phyloP scores from a whole-genome alignment of 2,888 invertebrate genomes.

The Hermaeophaga mercurialis region DNA sequence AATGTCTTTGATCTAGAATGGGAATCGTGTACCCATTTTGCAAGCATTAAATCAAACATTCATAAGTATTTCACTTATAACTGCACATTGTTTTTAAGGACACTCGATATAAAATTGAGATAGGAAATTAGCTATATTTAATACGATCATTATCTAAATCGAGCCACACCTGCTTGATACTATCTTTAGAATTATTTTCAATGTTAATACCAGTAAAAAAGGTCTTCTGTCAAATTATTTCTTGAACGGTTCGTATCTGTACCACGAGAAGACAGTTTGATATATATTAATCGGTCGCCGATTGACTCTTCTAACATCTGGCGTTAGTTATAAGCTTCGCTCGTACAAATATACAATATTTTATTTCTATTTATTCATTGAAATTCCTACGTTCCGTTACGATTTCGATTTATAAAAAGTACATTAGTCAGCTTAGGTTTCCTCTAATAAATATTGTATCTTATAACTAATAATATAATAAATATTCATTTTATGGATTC shows the following conservation, averaged over 20 bases:
- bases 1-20: constrained; percentile 23
- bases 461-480: no score
- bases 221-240: constrained; percentile 28
- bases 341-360: constrained; percentile 2
- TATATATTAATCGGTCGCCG: constrained; percentile 4
- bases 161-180: constrained; percentile 25
- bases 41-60: constrained; percentile 25
- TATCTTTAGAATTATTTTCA: constrained; percentile 26
- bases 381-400: background rate
- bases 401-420: background rate
- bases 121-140: constrained; percentile 27
- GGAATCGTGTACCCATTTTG: constrained; percentile 22
- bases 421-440: background rate
- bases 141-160: constrained; percentile 27
- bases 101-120: constrained; percentile 26
- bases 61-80: constrained; percentile 26
- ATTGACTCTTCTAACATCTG: constrained; percentile 9
- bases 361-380: background rate
- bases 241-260: constrained; percentile 7
- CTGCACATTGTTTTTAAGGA: constrained; percentile 28
- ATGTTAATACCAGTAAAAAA: constrained; percentile 20
- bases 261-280: constrained; percentile 9
- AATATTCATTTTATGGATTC: no score
- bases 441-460: background rate
- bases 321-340: constrained; percentile 1